Evolutionary conservation across 2,888 invertebrate genomes (phyloP).

Genomic region (Drosophila demipolita): DNA sequence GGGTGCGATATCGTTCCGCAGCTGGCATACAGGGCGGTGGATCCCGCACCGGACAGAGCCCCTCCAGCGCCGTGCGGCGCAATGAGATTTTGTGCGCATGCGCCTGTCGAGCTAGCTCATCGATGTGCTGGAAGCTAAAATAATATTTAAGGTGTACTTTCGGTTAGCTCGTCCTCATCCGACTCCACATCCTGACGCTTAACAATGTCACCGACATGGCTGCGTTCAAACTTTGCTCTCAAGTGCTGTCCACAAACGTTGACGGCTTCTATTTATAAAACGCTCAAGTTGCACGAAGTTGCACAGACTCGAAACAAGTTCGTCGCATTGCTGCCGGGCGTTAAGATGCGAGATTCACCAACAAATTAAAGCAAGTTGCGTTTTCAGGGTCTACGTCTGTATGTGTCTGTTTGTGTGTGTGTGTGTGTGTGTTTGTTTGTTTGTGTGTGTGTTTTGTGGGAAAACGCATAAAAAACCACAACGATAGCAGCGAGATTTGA

Average conservation of each 20-base stretch:
- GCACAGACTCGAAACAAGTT: slow-evolving; percentile 56
- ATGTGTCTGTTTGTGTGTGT: slow-evolving; percentile 11
- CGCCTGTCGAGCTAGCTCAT: slow-evolving; percentile 83
- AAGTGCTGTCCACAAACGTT: slow-evolving; percentile 69
- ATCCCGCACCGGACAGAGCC: slow-evolving; percentile 88
- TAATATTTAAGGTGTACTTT: slow-evolving; percentile 10
- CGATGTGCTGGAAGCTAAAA: slow-evolving; percentile 82
- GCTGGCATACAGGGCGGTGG: slow-evolving; percentile 90
- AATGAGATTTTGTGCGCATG: slow-evolving; percentile 83
- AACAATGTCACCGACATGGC: slow-evolving; percentile 51
- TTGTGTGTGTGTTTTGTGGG: slow-evolving; percentile 35
- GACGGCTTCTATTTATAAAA: slow-evolving; percentile 82
- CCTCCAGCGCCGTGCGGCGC: slow-evolving; percentile 84
- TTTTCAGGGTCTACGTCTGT: slow-evolving; percentile 26
- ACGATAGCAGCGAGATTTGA: slow-evolving; percentile 37
- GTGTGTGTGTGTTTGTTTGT: slow-evolving; percentile 17
- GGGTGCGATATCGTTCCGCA: slow-evolving; percentile 91
- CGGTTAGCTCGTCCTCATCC: slow-evolving; percentile 20
- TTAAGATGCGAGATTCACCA: slow-evolving; percentile 62
- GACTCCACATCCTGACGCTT: slow-evolving; percentile 17
- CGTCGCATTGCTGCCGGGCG: slow-evolving; percentile 49
- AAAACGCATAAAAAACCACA: slow-evolving; percentile 65
- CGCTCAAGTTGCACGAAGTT: slow-evolving; percentile 47
- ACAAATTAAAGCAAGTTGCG: slow-evolving; percentile 56
- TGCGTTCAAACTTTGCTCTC: slow-evolving; percentile 66